Base-by-base conservation (phyloP, 2,888 invertebrate genomes). In the Lasioglossum figueresi region DNA sequence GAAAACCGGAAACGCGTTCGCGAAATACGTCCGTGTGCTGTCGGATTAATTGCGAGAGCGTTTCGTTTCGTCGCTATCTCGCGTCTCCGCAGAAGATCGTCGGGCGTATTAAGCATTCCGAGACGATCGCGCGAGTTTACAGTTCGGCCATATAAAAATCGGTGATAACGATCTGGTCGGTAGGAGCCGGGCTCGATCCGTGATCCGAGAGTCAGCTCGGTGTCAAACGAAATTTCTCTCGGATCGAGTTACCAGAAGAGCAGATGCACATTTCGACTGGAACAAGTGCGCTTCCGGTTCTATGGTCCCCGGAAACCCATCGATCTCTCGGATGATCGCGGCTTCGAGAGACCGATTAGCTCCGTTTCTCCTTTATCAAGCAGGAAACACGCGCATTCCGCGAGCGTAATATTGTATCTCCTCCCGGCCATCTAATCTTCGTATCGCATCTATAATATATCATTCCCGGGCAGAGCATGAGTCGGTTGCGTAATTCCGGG, bases 401-500 rank as follows among this genome's bases (percentile, higher is more conserved):
- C 80, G 74, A 75, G 68, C 79, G 80, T 82, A 86, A 85, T 82
- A 84, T 84, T 78, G 79, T 85, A 88, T 86, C 84, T 81, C 23
- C 59, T 48, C 83, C 40, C 79, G 59, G 76, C 71, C 80, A 83
- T 82, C 86, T 86, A 86, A 85, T 85, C 86, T 86, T 70, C 74
- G 76, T 79, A 81, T 82, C 81, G 82, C 79, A 88, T 79, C 83
- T 79, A 45, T 75, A 80, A 88, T 89, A 83, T 88, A 89, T 89
- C 89, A 85, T 83, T 79, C 83, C 70, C 71, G 84, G 79, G 23
- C 80, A 79, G 82, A 40, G 79, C 84, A 63, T 81, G 78, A 52
- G 79, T 63, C 59, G 80, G 82, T 85, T 88, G 85, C 87, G 89
- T 87, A 89, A 88, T 84, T 68, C 85, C 85, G 85, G 81, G 75